A percentile compares a stretch with the other conserved stretches of the same genome.
phyloP scores from a whole-genome alignment of 53 echinoderm and acorn worm species.

The Holothuria scabra region DNA sequence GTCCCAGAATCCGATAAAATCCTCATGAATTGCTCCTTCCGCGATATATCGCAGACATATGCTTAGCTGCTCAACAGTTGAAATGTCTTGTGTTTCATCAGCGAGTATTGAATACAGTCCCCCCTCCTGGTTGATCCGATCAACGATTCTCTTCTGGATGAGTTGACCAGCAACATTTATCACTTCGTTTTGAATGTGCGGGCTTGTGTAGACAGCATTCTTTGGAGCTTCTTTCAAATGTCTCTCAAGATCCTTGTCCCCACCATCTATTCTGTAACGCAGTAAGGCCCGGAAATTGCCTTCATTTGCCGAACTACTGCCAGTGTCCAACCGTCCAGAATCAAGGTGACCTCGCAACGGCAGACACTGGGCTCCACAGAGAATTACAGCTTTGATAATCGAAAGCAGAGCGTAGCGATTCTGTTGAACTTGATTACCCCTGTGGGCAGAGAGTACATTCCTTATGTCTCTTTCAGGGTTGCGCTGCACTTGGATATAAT shows the following conservation, averaged over 20 bases:
- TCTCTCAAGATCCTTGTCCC: neutral
- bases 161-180: too few species aligned
- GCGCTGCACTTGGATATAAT: conserved; percentile 13
- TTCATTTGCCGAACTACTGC: conserved; percentile 5
- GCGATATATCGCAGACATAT: too few species aligned
- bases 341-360: conserved; percentile 44
- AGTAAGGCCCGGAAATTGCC: conserved; percentile 50
- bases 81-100: too few species aligned
- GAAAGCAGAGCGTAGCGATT: conserved; percentile 28
- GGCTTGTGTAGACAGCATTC: too few species aligned
- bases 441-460: conserved; percentile 12
- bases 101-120: too few species aligned
- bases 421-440: conserved; percentile 11
- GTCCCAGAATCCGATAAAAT: too few species aligned
- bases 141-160: too few species aligned
- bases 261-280: neutral
- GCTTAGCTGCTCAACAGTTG: too few species aligned
- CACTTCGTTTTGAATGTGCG: too few species aligned
- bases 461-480: conserved; percentile 31
- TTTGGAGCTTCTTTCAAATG: too few species aligned
- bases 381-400: conserved; percentile 36
- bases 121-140: too few species aligned
- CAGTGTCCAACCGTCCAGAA: conserved; percentile 17
- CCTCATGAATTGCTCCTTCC: too few species aligned
- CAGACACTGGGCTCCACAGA: conserved; percentile 37